Evolutionary conservation across 2,888 invertebrate genomes (phyloP).

Genomic region (Bimastos eiseni): DNA sequence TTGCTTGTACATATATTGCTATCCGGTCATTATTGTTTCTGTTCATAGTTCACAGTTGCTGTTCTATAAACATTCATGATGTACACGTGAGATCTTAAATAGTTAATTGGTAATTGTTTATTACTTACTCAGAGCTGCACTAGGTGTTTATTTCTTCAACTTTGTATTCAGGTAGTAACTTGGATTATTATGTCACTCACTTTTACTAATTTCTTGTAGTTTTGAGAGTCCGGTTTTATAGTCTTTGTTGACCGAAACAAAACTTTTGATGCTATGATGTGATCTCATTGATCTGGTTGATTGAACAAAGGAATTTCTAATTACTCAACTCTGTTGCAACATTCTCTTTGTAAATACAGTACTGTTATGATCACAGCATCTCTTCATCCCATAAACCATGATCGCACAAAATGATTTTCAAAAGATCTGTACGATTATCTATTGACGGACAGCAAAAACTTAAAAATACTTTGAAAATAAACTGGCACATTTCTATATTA

Average conservation of each 20-base stretch:
- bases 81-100: background rate
- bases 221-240: background rate
- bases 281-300: background rate
- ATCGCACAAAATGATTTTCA: background rate
- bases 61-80: background rate
- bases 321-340: background rate
- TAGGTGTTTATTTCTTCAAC: background rate
- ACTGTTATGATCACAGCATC: background rate
- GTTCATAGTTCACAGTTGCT: background rate
- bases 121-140: background rate
- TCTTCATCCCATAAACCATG: background rate
- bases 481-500: background rate
- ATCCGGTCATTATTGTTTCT: background rate
- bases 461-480: background rate
- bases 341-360: background rate
- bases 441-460: background rate
- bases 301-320: background rate
- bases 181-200: background rate
- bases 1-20: background rate
- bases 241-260: background rate
- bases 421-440: too few relatives aligned
- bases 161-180: background rate
- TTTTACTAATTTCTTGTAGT: too few relatives aligned
- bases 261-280: background rate
- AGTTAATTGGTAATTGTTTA: background rate